A percentile compares a stretch with the other conserved stretches of the same genome.
Evolutionary conservation across 2,113 vertebrate species (phyloP).

Genomic region (Cynopterus brachyotis): DNA sequence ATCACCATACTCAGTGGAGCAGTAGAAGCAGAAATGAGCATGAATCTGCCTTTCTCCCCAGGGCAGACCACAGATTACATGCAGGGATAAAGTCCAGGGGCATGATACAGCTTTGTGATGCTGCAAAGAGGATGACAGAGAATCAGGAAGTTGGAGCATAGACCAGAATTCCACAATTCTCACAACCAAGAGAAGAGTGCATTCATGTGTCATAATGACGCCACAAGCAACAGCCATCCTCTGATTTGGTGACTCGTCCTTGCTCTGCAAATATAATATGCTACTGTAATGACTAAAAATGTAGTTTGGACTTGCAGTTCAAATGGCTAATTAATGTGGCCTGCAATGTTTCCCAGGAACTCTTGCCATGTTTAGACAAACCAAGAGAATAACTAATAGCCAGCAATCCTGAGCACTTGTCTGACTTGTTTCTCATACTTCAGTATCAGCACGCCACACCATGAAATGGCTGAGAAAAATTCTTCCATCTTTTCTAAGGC

Average conservation of each 20-base stretch:
- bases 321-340: background rate
- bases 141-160: background rate
- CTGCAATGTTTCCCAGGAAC: slow-evolving; percentile 17
- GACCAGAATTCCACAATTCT: background rate
- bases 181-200: background rate
- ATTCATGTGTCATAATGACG: background rate
- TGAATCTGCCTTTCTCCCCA: background rate
- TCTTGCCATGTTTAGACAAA: slow-evolving; percentile 40
- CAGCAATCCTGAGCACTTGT: background rate
- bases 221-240: background rate
- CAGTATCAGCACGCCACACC: background rate
- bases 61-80: background rate
- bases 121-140: background rate
- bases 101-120: background rate
- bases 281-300: background rate
- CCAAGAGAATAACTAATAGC: background rate
- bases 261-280: background rate
- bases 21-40: background rate
- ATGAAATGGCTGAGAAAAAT: background rate
- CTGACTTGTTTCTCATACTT: background rate
- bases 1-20: background rate
- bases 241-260: background rate
- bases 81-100: background rate
- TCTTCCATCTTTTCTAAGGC: background rate
- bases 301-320: slow-evolving; percentile 1